A percentile compares a stretch with the other conserved stretches of the same genome.
phyloP scores from a whole-genome alignment of 2,113 vertebrate species.

The Cisticola juncidis region DNA sequence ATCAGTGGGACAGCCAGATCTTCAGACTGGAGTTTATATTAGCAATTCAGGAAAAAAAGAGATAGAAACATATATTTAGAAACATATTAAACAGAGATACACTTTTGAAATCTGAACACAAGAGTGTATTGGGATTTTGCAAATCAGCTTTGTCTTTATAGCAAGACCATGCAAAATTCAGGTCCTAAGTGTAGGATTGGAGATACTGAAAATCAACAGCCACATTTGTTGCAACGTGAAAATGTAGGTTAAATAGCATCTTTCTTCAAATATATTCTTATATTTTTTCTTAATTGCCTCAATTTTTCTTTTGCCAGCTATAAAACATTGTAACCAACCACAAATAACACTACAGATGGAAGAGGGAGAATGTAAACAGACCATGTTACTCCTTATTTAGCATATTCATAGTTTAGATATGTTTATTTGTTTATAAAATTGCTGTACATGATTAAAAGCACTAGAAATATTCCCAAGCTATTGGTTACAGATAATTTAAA shows the following conservation, averaged over 20 bases:
- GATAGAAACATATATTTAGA: background rate
- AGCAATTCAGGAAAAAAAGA: background rate
- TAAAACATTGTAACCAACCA: background rate
- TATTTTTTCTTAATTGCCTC: background rate
- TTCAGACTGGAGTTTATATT: background rate
- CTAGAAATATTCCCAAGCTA: background rate
- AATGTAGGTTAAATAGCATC: background rate
- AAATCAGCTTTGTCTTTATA: background rate
- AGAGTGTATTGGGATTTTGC: background rate
- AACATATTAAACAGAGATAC: background rate
- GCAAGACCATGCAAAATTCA: background rate
- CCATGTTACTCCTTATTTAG: background rate
- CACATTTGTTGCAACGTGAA: background rate
- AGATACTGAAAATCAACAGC: background rate
- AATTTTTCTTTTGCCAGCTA: background rate
- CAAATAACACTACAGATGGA: background rate
- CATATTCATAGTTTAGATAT: background rate
- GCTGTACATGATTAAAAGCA: background rate
- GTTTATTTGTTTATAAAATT: slow-evolving; percentile 10
- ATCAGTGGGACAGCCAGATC: background rate
- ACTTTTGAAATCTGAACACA: background rate
- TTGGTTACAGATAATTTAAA: background rate
- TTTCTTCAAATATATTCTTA: background rate
- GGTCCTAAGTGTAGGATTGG: background rate
- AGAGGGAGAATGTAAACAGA: background rate